Percentiles rank a stretch among this genome's conserved stretches.
phyloP scores from a whole-genome alignment of 2,113 vertebrate species.

The Apus apus region DNA sequence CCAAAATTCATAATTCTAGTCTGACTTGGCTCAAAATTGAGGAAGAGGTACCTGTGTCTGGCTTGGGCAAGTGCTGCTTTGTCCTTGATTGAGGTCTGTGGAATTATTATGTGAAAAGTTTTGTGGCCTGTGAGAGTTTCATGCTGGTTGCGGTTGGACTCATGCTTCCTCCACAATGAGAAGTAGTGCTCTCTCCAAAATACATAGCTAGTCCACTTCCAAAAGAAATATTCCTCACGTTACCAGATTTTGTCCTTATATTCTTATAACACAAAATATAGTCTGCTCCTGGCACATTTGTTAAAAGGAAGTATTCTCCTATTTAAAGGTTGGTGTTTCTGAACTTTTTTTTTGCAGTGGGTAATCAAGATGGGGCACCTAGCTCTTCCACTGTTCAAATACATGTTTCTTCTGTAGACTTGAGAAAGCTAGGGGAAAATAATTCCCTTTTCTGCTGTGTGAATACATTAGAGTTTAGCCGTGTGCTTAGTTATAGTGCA shows the following conservation, averaged over 20 bases:
- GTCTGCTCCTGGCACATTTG: neutral
- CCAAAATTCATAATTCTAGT: neutral
- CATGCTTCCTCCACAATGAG: neutral
- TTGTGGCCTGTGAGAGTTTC: neutral
- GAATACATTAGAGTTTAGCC: neutral
- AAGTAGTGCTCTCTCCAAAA: neutral
- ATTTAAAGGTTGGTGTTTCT: neutral
- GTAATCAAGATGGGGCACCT: neutral
- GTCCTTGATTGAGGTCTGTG: neutral
- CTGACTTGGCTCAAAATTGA: neutral
- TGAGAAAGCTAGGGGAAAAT: neutral
- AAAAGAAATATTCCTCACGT: neutral
- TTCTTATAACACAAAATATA: neutral
- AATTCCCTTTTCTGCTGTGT: neutral
- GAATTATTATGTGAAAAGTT: neutral
- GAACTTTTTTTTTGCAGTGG: neutral
- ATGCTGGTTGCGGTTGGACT: neutral
- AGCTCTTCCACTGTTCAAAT: neutral
- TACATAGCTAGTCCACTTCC: neutral
- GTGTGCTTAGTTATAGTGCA: accelerated
- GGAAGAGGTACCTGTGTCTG: neutral
- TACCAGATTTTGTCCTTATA: neutral
- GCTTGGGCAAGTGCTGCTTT: neutral
- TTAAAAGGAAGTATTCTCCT: neutral
- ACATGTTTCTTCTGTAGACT: neutral